Percentiles rank a stretch among this genome's conserved stretches.
Conservation (phyloP, 2,113 vertebrate genomes). For the Bufo gargarizans region DNA sequence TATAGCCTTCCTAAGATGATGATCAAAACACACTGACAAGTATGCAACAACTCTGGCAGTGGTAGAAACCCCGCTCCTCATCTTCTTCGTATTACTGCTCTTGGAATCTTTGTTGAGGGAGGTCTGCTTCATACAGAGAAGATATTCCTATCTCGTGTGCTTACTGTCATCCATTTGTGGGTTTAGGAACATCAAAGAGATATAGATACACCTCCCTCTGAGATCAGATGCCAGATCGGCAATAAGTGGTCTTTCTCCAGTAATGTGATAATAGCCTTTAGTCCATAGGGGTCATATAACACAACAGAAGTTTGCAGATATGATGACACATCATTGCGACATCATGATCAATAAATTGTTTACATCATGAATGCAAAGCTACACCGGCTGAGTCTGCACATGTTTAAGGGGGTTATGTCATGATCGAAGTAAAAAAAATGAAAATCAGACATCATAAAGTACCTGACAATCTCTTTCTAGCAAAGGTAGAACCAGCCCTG, state of each 20-base stretch:
- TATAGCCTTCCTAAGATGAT: not conserved
- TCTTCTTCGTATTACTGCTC: not conserved
- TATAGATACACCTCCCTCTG: not conserved
- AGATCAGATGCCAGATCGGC: not conserved
- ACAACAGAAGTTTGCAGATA: not conserved
- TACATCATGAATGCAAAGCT: not conserved
- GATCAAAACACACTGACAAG: conserved; percentile 25
- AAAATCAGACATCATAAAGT: too few species aligned
- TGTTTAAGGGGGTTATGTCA: too few species aligned
- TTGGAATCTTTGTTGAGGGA: conserved; percentile 3
- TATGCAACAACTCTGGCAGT: not conserved
- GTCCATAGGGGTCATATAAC: not conserved
- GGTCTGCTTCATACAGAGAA: not conserved
- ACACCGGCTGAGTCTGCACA: too few species aligned
- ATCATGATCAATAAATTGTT: not conserved
- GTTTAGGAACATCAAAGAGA: conserved; percentile 25
- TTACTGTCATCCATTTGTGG: conserved; percentile 29
- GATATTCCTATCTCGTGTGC: not conserved
- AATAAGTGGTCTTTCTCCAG: not conserved
- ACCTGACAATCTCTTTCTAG: too few species aligned
- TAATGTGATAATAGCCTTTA: not conserved
- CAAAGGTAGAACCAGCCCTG: too few species aligned
- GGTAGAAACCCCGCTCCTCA: not conserved
- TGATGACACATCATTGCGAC: not conserved
- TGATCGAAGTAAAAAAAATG: too few species aligned